These are phyloP conservation scores for Stramonita haemastoma DNA, from an alignment of 2,888 invertebrate genomes.

Conservation along the genomic window DNA sequence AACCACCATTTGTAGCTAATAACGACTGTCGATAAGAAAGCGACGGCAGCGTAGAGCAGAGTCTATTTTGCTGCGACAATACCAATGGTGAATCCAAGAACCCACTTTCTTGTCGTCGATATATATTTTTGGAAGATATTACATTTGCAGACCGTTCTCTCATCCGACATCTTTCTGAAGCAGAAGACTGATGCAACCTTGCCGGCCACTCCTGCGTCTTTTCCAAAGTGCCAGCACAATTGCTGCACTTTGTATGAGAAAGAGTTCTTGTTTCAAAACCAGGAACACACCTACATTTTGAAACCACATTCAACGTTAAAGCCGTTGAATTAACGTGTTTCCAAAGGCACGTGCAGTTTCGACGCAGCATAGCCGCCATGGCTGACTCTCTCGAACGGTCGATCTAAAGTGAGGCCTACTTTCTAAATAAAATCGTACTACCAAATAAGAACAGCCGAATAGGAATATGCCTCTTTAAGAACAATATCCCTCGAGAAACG, in stretches of 20 bases:
- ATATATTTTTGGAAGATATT: too few relatives aligned
- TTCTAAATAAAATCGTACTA: not conserved
- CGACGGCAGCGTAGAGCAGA: not conserved
- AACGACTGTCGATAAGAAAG: not conserved
- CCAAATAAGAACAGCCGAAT: slow-evolving; percentile 6
- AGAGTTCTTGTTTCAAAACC: not conserved
- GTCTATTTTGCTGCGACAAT: not conserved
- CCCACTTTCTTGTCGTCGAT: too few relatives aligned
- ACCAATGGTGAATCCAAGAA: not conserved
- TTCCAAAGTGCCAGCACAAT: slow-evolving; percentile 10
- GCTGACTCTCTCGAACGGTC: slow-evolving; percentile 12
- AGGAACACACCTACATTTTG: not conserved
- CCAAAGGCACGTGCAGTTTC: slow-evolving; percentile 28
- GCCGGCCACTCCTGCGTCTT: not conserved
- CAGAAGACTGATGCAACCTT: slow-evolving; percentile 28
- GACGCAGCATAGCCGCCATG: slow-evolving; percentile 39
- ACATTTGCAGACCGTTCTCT: not conserved
- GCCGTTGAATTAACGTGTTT: slow-evolving; percentile 33
- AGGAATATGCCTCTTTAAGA: not conserved
- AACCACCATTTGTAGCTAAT: not conserved
- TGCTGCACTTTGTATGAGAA: not conserved
- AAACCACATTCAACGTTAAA: not conserved
- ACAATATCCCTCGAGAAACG: not conserved
- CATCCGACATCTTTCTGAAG: not conserved
- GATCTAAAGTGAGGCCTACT: slow-evolving; percentile 14